Conservation (phyloP, 2,797 vertebrate genomes). For the Odontamblyopus rebecca region DNA sequence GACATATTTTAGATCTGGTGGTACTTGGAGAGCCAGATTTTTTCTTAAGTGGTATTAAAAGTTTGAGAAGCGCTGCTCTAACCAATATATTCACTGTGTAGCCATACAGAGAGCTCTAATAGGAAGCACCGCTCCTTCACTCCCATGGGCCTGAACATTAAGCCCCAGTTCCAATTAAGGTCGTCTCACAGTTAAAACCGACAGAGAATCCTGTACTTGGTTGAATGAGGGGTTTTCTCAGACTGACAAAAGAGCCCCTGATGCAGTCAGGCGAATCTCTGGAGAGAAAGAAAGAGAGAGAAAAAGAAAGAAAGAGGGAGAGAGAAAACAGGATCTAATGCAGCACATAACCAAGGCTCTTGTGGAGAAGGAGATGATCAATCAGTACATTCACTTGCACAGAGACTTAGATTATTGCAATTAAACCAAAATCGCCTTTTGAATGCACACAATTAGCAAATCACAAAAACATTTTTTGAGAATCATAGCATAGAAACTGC, state of each 20-base stretch:
- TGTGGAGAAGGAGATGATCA: slow-evolving; percentile 31
- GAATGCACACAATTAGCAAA: no score
- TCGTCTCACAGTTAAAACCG: slow-evolving; percentile 23
- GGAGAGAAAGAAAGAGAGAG: slow-evolving; percentile 16
- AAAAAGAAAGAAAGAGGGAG: neutral
- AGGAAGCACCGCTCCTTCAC: slow-evolving; percentile 37
- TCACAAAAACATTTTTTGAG: no score
- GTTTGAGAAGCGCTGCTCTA: slow-evolving; percentile 15
- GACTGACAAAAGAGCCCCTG: slow-evolving; percentile 55
- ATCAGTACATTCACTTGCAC: no score
- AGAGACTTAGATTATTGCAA: no score
- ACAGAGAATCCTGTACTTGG: slow-evolving; percentile 40
- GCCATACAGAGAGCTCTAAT: slow-evolving; percentile 43
- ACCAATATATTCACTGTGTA: slow-evolving; percentile 48
- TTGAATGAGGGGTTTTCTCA: slow-evolving; percentile 51
- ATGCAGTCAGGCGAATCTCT: slow-evolving; percentile 32
- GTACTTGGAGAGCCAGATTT: no score
- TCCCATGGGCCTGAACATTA: slow-evolving; percentile 57
- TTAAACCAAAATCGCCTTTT: no score
- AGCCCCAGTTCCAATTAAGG: slow-evolving; percentile 63
- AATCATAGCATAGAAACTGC: no score
- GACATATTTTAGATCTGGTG: no score
- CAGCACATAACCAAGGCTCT: slow-evolving; percentile 46
- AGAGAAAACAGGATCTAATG: slow-evolving; percentile 26
- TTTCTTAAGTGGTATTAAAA: no score